These are phyloP conservation scores for Cygnus olor DNA, from an alignment of 2,797 vertebrate species.

Conservation along the genomic window DNA sequence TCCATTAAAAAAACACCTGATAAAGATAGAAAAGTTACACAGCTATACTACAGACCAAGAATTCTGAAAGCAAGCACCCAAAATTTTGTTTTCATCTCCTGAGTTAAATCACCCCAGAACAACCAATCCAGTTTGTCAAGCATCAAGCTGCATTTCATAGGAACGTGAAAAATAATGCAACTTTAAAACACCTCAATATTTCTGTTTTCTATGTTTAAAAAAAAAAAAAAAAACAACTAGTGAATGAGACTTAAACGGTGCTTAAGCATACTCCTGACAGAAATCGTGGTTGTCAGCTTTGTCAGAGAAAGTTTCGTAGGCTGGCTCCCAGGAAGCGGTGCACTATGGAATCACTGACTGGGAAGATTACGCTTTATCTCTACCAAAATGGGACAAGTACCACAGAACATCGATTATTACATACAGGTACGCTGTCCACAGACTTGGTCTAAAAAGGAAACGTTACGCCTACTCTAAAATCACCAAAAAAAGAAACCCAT, in stretches of 20 bases:
- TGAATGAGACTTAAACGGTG: neutral
- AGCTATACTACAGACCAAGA: neutral
- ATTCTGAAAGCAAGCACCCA: neutral
- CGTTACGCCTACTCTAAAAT: neutral
- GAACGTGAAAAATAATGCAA: neutral
- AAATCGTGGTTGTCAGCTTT: neutral
- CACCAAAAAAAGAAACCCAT: neutral
- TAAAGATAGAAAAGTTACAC: neutral
- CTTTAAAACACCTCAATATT: conserved; percentile 24
- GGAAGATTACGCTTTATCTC: neutral
- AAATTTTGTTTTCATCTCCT: neutral
- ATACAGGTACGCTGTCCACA: accelerated
- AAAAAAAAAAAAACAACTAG: neutral
- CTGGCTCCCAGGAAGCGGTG: neutral
- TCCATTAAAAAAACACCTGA: neutral
- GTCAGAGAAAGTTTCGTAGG: conserved; percentile 7
- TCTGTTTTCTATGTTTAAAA: conserved; percentile 11
- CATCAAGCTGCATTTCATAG: neutral
- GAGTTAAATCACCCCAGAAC: neutral
- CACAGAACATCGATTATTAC: neutral
- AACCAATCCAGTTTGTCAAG: neutral
- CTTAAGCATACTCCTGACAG: neutral
- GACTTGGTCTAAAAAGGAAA: neutral
- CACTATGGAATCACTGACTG: conserved; percentile 39
- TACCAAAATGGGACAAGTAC: neutral